Evolutionary conservation across 2,888 invertebrate species (phyloP), one percentile per base, ranked within the genome.

Genomic region (Amphipoea oculea): DNA sequence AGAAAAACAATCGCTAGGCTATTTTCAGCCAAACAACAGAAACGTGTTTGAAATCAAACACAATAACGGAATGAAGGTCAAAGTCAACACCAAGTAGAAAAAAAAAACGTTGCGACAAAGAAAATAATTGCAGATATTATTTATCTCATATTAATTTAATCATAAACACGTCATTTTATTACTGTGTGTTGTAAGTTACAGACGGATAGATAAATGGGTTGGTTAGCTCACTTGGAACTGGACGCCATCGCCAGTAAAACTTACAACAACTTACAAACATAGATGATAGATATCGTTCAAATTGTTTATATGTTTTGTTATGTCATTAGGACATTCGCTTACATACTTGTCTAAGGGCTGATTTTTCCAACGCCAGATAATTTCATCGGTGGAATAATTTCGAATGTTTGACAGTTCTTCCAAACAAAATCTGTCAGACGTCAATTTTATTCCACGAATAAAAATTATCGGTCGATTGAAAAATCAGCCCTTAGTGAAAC

Each of bases 1-100:
- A 83, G 85, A 81, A 88, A 88, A 87, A 83, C 81, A 86, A 85
- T 77, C 76, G n/a, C 62, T 78, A 54, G 48, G 82, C 66, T 77
- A 78, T 82, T 84, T 83, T 72, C 54, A 48, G 36, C 14, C 51
- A 78, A 87, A 78, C 51, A 60, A 57, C 66, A 75, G 40, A 70
- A 74, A 76, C 68, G 4, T 54, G 62, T 87, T 75, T 65, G 48
- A 45, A 84, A 29, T 42, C 62, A 67, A 78, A 79, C 42, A n/a
- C 20, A 80, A 51, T 51, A 45, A 81, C 23, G 65, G 23, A 51
- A 42, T 63, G 73, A 79, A 87, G 82, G 76, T 72, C 82, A 73
- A 75, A 78, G 54, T 42, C 42, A 75, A 65, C 51, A 67, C 20
- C 14, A 29, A 12, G 12, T 20, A 36, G 9, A 40, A 23, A 60